Percentiles rank a stretch among this genome's conserved stretches.
Evolutionary conservation across 2,888 invertebrate genomes (phyloP).

Genomic region (Pardosa pseudoannulata): DNA sequence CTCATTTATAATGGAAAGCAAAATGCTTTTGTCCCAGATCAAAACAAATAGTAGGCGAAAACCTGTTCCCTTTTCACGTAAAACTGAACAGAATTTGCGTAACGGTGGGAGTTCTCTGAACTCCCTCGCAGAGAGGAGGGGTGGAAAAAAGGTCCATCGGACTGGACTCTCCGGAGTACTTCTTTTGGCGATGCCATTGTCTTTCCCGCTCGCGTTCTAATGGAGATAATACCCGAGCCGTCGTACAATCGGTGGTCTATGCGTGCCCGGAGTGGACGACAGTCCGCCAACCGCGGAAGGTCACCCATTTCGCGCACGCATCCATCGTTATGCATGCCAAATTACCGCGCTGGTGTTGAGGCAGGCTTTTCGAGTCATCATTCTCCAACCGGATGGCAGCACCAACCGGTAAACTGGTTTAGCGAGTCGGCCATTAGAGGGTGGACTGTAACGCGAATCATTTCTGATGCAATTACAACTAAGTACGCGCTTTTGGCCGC

Average conservation of each 20-base stretch:
- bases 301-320: slow-evolving; percentile 35
- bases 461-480: slow-evolving; percentile 67
- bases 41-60: too few species aligned
- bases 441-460: slow-evolving; percentile 45
- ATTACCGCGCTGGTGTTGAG: slow-evolving; percentile 56
- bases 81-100: too few species aligned
- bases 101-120: too few species aligned
- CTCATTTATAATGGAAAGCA: too few species aligned
- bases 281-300: neutral
- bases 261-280: slow-evolving; percentile 16
- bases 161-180: too few species aligned
- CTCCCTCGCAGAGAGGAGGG: too few species aligned
- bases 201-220: neutral
- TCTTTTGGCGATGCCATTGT: too few species aligned
- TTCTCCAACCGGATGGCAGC: slow-evolving; percentile 63
- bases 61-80: too few species aligned
- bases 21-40: too few species aligned
- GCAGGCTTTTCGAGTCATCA: slow-evolving; percentile 10
- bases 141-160: too few species aligned
- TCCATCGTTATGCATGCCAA: slow-evolving; percentile 55
- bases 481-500: slow-evolving; percentile 59
- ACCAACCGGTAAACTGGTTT: slow-evolving; percentile 66
- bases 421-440: slow-evolving; percentile 66
- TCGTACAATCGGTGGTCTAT: slow-evolving; percentile 26
- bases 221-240: neutral